Evolutionary conservation across 2,888 invertebrate species (phyloP), one percentile per base, ranked within the genome.

Genomic region (Tupiocoris notatus): DNA sequence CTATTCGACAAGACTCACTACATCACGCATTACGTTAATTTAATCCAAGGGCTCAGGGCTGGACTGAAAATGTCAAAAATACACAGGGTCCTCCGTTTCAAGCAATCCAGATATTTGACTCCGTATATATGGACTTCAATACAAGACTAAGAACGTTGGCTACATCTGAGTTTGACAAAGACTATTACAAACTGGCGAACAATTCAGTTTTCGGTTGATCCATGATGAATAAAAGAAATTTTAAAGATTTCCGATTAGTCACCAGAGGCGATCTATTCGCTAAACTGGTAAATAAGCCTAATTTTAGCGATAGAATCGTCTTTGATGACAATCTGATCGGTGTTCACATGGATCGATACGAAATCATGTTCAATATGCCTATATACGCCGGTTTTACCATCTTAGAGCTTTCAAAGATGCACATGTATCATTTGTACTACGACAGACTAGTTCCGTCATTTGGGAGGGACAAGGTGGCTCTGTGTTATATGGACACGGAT

Each of bases 81-180:
- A 20, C 65, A 65, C 18, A 6, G 65, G 7, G n/a, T 39, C 17
- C 23, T 74, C 1, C 2, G 59, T n/a, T 74, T 74, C 64, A 62
- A 62, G 12, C 74, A 75, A 61, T 58, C 57, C 23, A 58, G 20
- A 17, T 75, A 67, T 66, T 59, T 75, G n/a, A n/a, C n/a, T 66
- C 65, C 59, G 22, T 2, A 1, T 73, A 73, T 25, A 73, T 67
- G 21, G 73, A 73, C 66, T 73, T 63, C 21, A 73, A 73, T 57
- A 66, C 22, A 17, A 54, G 39, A 20, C 39, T 66, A n/a, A 17
- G 66, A 54, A 39, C 66, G 12, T 18, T n/a, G 7, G 66, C 66
- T 21, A 66, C 25, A 17, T 17, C 39, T 2, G 66, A 66, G 20
- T 66, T 66, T 66, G 24, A 65, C 2, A 65, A 65, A 17, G 24